These are phyloP conservation scores for Cyclina sinensis DNA, from an alignment of 1,140 invertebrate species.

Conservation along the genomic window DNA sequence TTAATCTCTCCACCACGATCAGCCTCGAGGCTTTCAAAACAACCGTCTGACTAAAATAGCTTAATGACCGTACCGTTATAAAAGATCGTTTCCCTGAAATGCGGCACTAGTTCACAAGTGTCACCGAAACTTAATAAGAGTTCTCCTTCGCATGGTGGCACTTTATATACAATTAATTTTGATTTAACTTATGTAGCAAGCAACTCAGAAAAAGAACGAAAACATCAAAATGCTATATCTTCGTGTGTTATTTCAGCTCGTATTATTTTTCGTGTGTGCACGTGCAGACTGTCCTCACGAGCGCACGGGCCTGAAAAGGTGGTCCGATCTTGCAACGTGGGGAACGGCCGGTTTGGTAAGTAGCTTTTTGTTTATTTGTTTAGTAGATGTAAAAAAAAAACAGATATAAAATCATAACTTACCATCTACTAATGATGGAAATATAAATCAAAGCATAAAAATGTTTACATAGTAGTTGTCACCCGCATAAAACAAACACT, in stretches of 20 bases:
- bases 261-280: background rate
- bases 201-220: no score
- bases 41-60: no score
- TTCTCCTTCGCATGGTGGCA: no score
- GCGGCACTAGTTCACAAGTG: background rate
- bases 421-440: no score
- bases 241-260: background rate
- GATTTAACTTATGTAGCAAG: no score
- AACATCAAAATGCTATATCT: background rate
- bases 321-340: background rate
- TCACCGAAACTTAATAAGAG: background rate
- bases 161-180: no score
- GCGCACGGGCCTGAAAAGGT: background rate
- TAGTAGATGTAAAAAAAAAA: background rate
- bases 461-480: background rate
- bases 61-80: no score
- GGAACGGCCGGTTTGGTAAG: background rate
- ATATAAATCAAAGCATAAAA: background rate
- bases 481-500: no score
- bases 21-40: no score
- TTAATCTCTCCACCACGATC: no score
- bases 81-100: no score
- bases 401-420: no score
- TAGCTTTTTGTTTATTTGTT: background rate
- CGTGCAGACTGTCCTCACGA: constrained; percentile 24